Conservation (phyloP, 1,140 invertebrate species). For the Brachionus koreanus region DNA sequence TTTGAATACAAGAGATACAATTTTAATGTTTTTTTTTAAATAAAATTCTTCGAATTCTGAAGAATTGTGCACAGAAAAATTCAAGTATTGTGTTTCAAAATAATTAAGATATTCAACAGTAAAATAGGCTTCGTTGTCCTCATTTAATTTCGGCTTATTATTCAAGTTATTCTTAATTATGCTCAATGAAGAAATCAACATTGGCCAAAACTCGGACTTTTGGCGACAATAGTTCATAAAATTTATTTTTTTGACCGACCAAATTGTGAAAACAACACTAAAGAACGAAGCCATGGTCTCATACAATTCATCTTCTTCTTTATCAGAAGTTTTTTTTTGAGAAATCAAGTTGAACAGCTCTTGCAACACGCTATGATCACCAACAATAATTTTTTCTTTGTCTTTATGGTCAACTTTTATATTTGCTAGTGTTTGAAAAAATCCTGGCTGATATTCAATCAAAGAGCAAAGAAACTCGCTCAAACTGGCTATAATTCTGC, state of each 20-base stretch:
- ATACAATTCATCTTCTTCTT: neutral
- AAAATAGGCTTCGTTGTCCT: neutral
- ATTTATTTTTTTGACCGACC: conserved; percentile 21
- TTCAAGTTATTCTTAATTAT: neutral
- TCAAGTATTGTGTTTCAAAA: neutral
- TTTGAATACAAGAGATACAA: conserved; percentile 22
- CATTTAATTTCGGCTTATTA: neutral
- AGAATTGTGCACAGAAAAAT: neutral
- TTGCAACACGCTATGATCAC: neutral
- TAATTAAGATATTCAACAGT: neutral
- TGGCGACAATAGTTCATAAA: conserved; percentile 36
- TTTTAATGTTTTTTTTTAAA: neutral
- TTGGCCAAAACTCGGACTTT: neutral
- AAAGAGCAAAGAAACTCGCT: conserved; percentile 21
- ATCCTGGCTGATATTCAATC: conserved; percentile 29
- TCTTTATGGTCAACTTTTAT: neutral
- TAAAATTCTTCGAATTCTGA: conserved; percentile 7
- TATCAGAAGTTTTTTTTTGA: neutral
- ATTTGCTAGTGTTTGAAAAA: conserved; percentile 11
- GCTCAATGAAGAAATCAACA: neutral
- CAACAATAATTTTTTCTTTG: neutral
- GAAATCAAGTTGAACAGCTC: neutral
- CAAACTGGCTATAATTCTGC: neutral
- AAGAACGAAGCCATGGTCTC: neutral
- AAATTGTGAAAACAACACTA: conserved; percentile 14